phyloP scores from a whole-genome alignment of 1,140 invertebrate genomes.

The Hesperophylax magnus region DNA sequence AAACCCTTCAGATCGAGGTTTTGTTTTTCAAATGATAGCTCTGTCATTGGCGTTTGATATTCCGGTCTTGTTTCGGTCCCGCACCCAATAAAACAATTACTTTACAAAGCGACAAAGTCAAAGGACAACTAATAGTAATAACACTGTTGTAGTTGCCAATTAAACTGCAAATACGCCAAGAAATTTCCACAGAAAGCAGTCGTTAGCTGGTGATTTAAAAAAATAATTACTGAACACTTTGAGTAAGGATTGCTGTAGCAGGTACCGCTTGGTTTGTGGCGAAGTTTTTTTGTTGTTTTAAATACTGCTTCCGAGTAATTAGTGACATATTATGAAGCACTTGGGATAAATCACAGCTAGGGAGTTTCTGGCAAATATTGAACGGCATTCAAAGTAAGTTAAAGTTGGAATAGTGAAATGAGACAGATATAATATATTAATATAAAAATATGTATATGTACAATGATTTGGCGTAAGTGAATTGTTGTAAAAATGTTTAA shows the following conservation, averaged over 20 bases:
- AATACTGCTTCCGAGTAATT: neutral
- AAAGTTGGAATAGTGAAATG: too few species aligned
- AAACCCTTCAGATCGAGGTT: too few species aligned
- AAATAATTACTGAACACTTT: neutral
- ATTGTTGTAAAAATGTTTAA: too few species aligned
- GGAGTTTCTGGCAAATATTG: too few species aligned
- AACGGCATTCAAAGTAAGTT: too few species aligned
- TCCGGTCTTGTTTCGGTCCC: neutral
- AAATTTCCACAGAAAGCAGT: conserved; percentile 8
- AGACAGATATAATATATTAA: too few species aligned
- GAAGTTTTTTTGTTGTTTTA: neutral
- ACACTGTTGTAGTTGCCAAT: conserved; percentile 4
- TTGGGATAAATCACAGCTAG: too few species aligned
- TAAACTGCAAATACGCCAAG: conserved; percentile 15
- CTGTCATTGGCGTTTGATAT: neutral
- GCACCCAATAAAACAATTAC: neutral
- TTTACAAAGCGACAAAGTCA: conserved; percentile 2
- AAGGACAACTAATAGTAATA: neutral
- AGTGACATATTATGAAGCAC: too few species aligned
- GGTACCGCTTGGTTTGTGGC: too few species aligned
- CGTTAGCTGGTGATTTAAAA: neutral
- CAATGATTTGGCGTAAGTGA: too few species aligned
- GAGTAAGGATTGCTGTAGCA: too few species aligned
- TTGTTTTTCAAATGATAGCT: neutral
- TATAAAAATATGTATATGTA: too few species aligned